These are phyloP conservation scores for Macroglossus sobrinus DNA, from an alignment of 2,113 vertebrate genomes.

Conservation along the genomic window DNA sequence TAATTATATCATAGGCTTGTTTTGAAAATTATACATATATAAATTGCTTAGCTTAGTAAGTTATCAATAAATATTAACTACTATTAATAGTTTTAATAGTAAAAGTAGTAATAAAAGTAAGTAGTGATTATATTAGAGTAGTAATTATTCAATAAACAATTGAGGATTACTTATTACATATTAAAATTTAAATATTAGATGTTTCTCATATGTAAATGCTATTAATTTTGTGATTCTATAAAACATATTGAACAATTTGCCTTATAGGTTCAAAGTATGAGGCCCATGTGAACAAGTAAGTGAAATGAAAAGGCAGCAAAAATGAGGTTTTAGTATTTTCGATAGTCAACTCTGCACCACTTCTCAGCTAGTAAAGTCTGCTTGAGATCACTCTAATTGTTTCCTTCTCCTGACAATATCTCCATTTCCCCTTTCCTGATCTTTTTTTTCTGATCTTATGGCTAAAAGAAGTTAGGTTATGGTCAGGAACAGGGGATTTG, in stretches of 20 bases:
- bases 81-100: background rate
- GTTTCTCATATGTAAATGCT: background rate
- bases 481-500: background rate
- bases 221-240: background rate
- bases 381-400: background rate
- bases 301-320: background rate
- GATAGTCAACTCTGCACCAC: background rate
- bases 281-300: background rate
- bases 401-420: background rate
- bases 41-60: background rate
- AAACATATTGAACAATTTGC: background rate
- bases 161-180: background rate
- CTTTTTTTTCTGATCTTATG: background rate
- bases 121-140: background rate
- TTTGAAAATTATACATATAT: background rate
- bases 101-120: background rate
- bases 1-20: background rate
- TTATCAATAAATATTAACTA: constrained; percentile 30
- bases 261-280: background rate
- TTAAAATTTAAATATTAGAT: constrained; percentile 22
- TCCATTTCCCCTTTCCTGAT: background rate
- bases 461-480: background rate
- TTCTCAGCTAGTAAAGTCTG: background rate
- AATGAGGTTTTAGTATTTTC: background rate
- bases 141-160: constrained; percentile 1